Percentiles rank a stretch among this genome's conserved stretches.
Evolutionary conservation across 1,140 invertebrate genomes (phyloP).

Genomic region (Rhynchophorus ferrugineus): DNA sequence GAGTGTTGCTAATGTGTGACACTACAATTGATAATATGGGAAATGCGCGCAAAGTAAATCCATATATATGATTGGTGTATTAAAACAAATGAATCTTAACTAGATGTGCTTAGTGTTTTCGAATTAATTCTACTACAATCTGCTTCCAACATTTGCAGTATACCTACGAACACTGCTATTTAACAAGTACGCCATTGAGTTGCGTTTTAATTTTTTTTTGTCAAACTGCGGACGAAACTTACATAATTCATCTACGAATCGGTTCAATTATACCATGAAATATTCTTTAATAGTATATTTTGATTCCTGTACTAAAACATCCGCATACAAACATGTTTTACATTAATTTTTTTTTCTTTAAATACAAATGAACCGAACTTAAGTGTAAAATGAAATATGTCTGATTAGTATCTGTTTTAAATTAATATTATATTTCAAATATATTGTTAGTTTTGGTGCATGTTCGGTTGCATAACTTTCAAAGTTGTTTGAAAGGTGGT

Average conservation of each 20-base stretch:
- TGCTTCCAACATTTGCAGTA: slow-evolving; percentile 26
- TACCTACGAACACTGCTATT: slow-evolving; percentile 41
- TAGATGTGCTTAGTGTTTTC: slow-evolving; percentile 12
- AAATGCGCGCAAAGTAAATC: too few species aligned
- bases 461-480: too few species aligned
- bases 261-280: slow-evolving; percentile 33
- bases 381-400: not conserved
- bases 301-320: slow-evolving; percentile 42
- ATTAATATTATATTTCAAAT: too few species aligned
- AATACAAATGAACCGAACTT: slow-evolving; percentile 16
- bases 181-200: slow-evolving; percentile 10
- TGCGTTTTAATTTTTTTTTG: slow-evolving; percentile 2
- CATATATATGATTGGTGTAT: too few species aligned
- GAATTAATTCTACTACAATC: slow-evolving; percentile 1
- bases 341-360: slow-evolving; percentile 27
- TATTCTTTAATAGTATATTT: slow-evolving; percentile 35
- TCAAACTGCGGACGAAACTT: slow-evolving; percentile 36
- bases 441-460: too few species aligned
- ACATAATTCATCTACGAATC: slow-evolving; percentile 38
- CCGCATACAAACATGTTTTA: slow-evolving; percentile 29
- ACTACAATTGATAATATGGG: too few species aligned
- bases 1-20: too few species aligned
- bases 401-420: not conserved
- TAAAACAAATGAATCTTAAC: not conserved
- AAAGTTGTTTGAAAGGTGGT: too few species aligned